A percentile compares a stretch with the other conserved stretches of the same genome.
These are phyloP conservation scores for Syritta pipiens DNA, from an alignment of 2,888 invertebrate genomes.

Conservation along the genomic window DNA sequence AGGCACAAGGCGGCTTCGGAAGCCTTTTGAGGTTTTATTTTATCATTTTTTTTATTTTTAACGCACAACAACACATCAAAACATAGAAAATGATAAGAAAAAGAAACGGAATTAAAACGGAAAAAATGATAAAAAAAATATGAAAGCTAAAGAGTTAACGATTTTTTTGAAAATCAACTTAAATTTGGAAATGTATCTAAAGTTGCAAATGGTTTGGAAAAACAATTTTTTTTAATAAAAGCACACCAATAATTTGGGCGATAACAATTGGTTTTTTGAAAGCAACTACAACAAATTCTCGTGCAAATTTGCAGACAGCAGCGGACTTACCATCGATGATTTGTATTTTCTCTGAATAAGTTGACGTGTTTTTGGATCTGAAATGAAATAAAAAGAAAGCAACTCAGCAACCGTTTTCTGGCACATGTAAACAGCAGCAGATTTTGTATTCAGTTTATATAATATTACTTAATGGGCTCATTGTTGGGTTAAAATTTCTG, in stretches of 20 bases:
- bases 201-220: conserved; percentile 13
- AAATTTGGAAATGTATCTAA: neutral
- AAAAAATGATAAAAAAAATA: neutral
- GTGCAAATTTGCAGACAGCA: neutral
- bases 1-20: conserved; percentile 84
- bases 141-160: neutral
- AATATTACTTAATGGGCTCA: too few species aligned
- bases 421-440: too few species aligned
- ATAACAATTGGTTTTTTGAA: conserved; percentile 5
- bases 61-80: conserved; percentile 64
- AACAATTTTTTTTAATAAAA: conserved; percentile 3
- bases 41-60: conserved; percentile 28
- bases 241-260: conserved; percentile 31
- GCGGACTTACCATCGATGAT: conserved; percentile 95
- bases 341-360: conserved; percentile 98
- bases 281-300: conserved; percentile 3
- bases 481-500: too few species aligned
- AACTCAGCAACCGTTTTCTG: too few species aligned
- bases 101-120: neutral
- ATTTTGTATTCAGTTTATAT: too few species aligned
- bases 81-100: conserved; percentile 54
- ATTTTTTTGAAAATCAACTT: neutral
- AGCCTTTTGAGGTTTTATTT: conserved; percentile 80
- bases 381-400: conserved; percentile 79
- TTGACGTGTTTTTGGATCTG: conserved; percentile 98